A percentile compares a stretch with the other conserved stretches of the same genome.
Conservation (phyloP, 1,140 invertebrate genomes). For the Calephelis nemesis region DNA sequence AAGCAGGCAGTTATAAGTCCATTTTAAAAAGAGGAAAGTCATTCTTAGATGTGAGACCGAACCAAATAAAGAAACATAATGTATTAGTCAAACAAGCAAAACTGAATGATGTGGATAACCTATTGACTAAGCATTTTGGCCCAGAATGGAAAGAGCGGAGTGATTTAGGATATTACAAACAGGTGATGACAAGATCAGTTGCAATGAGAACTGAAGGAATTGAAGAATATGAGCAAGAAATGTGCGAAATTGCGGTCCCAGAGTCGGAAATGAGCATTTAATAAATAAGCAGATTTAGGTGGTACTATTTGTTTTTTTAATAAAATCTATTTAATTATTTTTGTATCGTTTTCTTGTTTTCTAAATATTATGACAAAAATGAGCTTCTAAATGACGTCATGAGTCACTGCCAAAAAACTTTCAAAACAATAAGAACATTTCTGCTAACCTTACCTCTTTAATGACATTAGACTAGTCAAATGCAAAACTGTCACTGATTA, state of each 20-base stretch:
- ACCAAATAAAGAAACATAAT: slow-evolving; percentile 10
- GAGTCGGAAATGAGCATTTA: slow-evolving; percentile 26
- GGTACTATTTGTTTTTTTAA: too few relatives aligned
- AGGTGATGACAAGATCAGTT: slow-evolving; percentile 10
- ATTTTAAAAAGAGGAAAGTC: slow-evolving; percentile 26
- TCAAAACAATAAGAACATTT: background rate
- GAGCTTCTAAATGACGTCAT: slow-evolving; percentile 16
- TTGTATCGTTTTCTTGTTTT: too few relatives aligned
- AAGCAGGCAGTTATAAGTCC: slow-evolving; percentile 22
- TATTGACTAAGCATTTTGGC: slow-evolving; percentile 23
- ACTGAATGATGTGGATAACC: slow-evolving; percentile 12
- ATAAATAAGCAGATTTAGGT: slow-evolving; percentile 13
- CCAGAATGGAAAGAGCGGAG: slow-evolving; percentile 15
- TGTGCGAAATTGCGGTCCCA: slow-evolving; percentile 24
- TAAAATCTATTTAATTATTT: too few relatives aligned
- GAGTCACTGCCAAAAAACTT: background rate
- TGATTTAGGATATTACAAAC: slow-evolving; percentile 23
- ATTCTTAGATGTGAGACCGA: slow-evolving; percentile 17
- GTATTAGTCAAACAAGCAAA: slow-evolving; percentile 24
- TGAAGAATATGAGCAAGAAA: slow-evolving; percentile 22
- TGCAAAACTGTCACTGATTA: background rate
- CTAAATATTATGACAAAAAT: background rate
- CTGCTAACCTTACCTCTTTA: background rate
- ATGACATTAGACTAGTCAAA: background rate
- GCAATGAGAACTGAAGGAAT: slow-evolving; percentile 16